Evolutionary conservation across 2,797 vertebrate species (phyloP).

Genomic region (Margarornis squamiger): DNA sequence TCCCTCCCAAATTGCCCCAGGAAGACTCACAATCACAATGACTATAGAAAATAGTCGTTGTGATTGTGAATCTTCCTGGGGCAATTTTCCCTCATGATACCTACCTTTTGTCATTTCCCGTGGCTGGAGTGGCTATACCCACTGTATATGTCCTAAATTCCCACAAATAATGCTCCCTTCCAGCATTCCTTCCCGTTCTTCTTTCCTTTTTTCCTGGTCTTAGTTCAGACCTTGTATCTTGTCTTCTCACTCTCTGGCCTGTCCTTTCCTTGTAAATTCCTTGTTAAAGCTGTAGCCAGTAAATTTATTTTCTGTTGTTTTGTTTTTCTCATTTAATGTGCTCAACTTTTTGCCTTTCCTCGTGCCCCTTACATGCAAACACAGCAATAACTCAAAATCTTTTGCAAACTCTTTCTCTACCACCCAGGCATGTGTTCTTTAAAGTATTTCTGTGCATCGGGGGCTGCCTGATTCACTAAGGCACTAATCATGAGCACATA

Average conservation of each 20-base stretch:
- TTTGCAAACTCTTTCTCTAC: neutral
- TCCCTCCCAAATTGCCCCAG: too few species aligned
- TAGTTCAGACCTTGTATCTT: neutral
- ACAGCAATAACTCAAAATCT: neutral
- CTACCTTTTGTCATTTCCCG: neutral
- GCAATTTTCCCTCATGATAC: neutral
- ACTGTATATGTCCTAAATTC: neutral
- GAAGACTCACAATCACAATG: too few species aligned
- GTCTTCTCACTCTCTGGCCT: neutral
- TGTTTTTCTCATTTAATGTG: neutral
- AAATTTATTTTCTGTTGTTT: neutral
- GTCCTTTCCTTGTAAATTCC: neutral
- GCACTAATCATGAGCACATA: neutral
- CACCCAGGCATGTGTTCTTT: neutral
- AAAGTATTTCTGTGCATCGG: neutral
- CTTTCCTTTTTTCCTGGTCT: neutral
- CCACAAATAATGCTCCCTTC: neutral
- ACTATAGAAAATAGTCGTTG: neutral
- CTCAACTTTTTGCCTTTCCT: neutral
- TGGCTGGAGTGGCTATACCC: neutral
- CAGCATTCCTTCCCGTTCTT: neutral
- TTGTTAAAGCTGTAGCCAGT: neutral
- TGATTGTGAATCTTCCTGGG: neutral
- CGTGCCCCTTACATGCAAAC: too few species aligned
- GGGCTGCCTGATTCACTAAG: neutral